Evolutionary conservation across 2,113 vertebrate species (phyloP).

Genomic region (Vulpes vulpes): DNA sequence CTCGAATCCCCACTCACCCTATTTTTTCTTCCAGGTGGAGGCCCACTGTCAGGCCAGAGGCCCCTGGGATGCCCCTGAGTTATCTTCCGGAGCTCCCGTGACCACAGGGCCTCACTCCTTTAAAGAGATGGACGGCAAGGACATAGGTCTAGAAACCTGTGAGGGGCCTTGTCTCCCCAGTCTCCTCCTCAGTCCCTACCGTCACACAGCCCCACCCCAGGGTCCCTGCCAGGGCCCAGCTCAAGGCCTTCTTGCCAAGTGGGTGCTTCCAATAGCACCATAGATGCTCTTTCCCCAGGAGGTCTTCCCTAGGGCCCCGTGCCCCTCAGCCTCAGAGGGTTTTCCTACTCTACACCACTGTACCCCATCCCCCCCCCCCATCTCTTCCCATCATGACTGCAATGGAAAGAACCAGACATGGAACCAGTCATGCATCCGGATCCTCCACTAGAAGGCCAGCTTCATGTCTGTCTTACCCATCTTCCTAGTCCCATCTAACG

Average conservation of each 20-base stretch:
- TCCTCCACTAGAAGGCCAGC: not conserved
- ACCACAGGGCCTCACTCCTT: not conserved
- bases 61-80: not conserved
- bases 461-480: not conserved
- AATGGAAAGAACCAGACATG: not conserved
- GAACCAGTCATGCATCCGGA: not conserved
- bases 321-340: not conserved
- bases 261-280: not conserved
- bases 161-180: not conserved
- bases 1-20: not conserved
- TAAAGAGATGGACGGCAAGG: not conserved
- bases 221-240: not conserved
- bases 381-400: too few relatives aligned
- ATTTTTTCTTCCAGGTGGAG: not conserved
- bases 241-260: not conserved
- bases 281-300: not conserved
- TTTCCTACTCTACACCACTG: too few relatives aligned
- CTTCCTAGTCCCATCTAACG: not conserved
- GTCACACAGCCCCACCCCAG: not conserved
- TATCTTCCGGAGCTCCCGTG: not conserved
- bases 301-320: not conserved
- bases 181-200: not conserved
- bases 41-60: not conserved
- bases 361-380: too few relatives aligned
- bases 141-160: not conserved